phyloP scores from a whole-genome alignment of 2,113 vertebrate genomes.

The Corynorhinus townsendii region DNA sequence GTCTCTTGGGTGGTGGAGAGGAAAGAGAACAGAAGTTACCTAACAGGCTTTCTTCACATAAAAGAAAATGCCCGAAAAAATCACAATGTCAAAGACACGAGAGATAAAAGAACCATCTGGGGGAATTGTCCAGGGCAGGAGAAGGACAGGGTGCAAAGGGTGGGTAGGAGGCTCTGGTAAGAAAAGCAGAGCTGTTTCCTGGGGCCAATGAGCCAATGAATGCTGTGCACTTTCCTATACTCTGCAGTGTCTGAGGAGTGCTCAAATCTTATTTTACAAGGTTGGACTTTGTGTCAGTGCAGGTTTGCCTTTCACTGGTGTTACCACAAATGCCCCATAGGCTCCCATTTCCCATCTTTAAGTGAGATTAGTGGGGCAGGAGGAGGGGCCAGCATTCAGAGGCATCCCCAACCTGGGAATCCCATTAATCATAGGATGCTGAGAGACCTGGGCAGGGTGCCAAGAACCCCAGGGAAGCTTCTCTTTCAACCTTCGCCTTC shows the following conservation, averaged over 20 bases:
- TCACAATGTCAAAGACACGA: conserved; percentile 16
- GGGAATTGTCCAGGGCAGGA: neutral
- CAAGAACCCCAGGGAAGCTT: conserved; percentile 58
- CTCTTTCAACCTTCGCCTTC: conserved; percentile 38
- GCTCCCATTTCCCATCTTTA: neutral
- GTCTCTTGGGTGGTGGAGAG: neutral
- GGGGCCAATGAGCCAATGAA: neutral
- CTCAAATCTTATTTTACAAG: neutral
- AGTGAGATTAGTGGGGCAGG: conserved; percentile 45
- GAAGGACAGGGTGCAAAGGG: neutral
- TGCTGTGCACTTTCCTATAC: neutral
- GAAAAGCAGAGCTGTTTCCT: neutral
- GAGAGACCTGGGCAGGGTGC: conserved; percentile 42
- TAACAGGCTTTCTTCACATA: conserved; percentile 11
- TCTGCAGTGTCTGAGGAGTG: neutral
- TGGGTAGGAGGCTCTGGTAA: neutral
- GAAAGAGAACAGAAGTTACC: conserved; percentile 11
- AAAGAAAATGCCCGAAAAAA: neutral
- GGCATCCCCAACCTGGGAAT: conserved; percentile 67
- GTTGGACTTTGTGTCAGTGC: neutral
- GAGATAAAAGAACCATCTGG: neutral
- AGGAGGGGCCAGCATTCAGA: conserved; percentile 52
- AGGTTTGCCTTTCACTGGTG: neutral
- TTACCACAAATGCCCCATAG: neutral
- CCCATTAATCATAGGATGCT: conserved; percentile 68